A percentile compares a stretch with the other conserved stretches of the same genome.
Conservation (phyloP, 2,797 vertebrate genomes). For the Sternotherus odoratus region DNA sequence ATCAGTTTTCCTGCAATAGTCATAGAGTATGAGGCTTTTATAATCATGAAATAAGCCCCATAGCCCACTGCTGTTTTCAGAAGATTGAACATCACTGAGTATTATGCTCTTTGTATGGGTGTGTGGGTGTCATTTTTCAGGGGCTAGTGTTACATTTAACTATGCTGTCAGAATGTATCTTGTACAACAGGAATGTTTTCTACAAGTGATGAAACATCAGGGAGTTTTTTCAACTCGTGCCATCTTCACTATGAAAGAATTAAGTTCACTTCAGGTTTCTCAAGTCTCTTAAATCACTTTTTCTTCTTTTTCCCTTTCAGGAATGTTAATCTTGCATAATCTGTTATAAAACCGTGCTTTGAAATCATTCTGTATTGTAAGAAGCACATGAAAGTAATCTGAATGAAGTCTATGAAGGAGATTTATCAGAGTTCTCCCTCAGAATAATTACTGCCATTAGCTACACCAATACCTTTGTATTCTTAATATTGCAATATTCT, state of each 20-base stretch:
- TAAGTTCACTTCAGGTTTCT: conserved; percentile 67
- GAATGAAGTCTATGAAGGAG: conserved; percentile 51
- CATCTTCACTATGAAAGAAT: conserved; percentile 56
- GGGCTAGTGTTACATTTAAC: conserved; percentile 54
- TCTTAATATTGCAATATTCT: conserved; percentile 71
- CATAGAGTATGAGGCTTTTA: conserved; percentile 80
- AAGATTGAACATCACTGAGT: conserved; percentile 75
- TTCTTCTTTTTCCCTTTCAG: conserved; percentile 61
- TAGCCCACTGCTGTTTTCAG: conserved; percentile 75
- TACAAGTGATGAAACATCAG: conserved; percentile 34
- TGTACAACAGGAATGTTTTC: conserved; percentile 58
- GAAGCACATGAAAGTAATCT: conserved; percentile 62
- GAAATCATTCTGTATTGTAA: conserved; percentile 64
- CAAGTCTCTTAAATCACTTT: conserved; percentile 62
- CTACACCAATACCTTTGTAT: conserved; percentile 61
- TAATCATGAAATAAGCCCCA: conserved; percentile 80
- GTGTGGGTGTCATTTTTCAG: conserved; percentile 69
- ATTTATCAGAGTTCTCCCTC: conserved; percentile 69
- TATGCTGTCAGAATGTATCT: conserved; percentile 44
- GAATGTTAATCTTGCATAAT: conserved; percentile 51
- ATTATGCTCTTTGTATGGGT: conserved; percentile 65
- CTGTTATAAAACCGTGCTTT: conserved; percentile 63
- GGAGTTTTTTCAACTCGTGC: conserved; percentile 44
- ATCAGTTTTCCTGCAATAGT: conserved; percentile 78
- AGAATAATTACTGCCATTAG: conserved; percentile 74